phyloP scores from a whole-genome alignment of 2,888 invertebrate species.

The Lobophora halterata region DNA sequence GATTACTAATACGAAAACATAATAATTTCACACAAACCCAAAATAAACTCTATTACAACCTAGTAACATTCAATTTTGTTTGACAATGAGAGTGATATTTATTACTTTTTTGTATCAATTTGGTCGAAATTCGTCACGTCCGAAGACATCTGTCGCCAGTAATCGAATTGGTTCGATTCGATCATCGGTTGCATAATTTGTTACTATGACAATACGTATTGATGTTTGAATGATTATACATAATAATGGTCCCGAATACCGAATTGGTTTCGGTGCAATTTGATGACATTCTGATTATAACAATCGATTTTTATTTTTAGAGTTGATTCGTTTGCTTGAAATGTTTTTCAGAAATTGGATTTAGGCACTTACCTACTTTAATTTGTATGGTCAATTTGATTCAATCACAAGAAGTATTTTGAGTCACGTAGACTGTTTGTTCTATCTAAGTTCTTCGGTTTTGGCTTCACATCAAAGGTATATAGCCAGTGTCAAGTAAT shows the following conservation, averaged over 20 bases:
- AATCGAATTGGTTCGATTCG: constrained; percentile 71
- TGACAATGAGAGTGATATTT: constrained; percentile 27
- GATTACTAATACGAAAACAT: constrained; percentile 72
- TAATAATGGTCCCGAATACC: constrained; percentile 56
- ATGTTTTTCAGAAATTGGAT: too few relatives aligned
- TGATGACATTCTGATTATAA: constrained; percentile 68
- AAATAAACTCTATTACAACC: constrained; percentile 30
- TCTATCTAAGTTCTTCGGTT: too few relatives aligned
- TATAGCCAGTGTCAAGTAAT: too few relatives aligned
- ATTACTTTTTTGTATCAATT: constrained; percentile 46
- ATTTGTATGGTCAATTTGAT: too few relatives aligned
- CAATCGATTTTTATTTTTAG: constrained; percentile 47
- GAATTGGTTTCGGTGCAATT: constrained; percentile 57
- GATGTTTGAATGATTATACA: constrained; percentile 64
- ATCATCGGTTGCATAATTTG: constrained; percentile 74
- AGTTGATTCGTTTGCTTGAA: constrained; percentile 10
- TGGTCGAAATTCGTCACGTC: constrained; percentile 79
- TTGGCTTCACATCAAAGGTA: too few relatives aligned
- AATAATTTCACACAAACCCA: constrained; percentile 31
- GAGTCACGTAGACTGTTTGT: too few relatives aligned
- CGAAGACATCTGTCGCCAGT: constrained; percentile 77
- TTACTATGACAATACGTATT: constrained; percentile 73
- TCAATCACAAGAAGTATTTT: too few relatives aligned
- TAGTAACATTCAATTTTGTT: constrained; percentile 30
- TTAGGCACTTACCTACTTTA: too few relatives aligned